Evolutionary conservation across 2,797 vertebrate genomes (phyloP).

Genomic region (Carduelis carduelis): DNA sequence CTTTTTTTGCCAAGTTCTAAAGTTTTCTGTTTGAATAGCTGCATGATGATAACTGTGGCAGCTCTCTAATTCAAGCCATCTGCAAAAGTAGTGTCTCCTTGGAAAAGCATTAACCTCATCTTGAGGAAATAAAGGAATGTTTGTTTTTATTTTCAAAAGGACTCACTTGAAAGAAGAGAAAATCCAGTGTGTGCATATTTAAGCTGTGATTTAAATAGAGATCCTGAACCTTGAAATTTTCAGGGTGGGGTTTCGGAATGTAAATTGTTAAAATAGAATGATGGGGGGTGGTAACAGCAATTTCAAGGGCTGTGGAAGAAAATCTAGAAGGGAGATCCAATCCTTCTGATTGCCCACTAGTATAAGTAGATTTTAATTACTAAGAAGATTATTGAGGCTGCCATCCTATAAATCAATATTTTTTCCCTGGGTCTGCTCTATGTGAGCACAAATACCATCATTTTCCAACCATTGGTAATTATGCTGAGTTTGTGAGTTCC

Average conservation of each 20-base stretch:
- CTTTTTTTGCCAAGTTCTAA: background rate
- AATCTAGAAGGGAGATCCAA: background rate
- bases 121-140: background rate
- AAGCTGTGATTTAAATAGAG: background rate
- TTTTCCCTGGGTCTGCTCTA: background rate
- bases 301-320: background rate
- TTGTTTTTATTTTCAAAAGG: background rate
- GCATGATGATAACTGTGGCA: background rate
- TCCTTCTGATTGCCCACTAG: background rate
- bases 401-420: background rate
- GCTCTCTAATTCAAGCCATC: background rate
- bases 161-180: background rate
- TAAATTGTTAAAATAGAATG: background rate
- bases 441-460: background rate
- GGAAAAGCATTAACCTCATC: background rate
- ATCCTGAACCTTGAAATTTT: background rate
- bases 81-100: background rate
- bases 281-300: too few relatives aligned
- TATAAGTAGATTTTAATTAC: background rate
- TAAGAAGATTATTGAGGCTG: background rate
- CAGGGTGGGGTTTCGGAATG: background rate
- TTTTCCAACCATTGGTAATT: background rate
- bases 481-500: background rate
- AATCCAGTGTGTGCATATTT: background rate
- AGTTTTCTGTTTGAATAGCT: background rate